Evolutionary conservation across 2,797 vertebrate genomes (phyloP).

Genomic region (Gymnothorax reevesii): DNA sequence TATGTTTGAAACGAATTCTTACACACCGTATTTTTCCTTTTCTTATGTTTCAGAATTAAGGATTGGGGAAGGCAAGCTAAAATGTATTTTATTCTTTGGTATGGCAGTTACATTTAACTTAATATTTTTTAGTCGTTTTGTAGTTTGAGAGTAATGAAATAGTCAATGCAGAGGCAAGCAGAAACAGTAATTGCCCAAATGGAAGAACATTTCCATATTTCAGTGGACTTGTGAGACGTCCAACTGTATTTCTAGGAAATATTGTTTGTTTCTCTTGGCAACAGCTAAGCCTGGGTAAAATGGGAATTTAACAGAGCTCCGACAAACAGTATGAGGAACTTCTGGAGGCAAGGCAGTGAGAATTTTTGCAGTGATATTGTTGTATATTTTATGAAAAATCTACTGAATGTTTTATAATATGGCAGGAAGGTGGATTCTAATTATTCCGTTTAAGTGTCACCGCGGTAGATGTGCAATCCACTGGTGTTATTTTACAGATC

Average conservation of each 20-base stretch:
- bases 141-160: neutral
- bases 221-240: neutral
- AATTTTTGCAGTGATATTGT: neutral
- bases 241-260: neutral
- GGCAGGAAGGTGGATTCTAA: neutral
- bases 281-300: neutral
- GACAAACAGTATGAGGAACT: neutral
- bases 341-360: neutral
- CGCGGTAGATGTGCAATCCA: neutral
- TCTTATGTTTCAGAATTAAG: neutral
- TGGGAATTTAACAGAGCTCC: neutral
- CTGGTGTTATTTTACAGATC: neutral
- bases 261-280: neutral
- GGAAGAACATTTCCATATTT: neutral
- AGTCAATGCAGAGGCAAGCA: neutral
- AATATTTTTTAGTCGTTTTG: neutral
- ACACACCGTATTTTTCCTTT: neutral
- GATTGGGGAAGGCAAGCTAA: neutral
- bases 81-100: neutral
- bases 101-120: neutral
- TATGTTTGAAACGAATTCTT: neutral
- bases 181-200: neutral
- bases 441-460: neutral
- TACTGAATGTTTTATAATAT: neutral
- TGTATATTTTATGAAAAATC: neutral